Evolutionary conservation across 2,797 vertebrate species (phyloP), one percentile per base, ranked within the genome.

Genomic region (Denticeps clupeoides): DNA sequence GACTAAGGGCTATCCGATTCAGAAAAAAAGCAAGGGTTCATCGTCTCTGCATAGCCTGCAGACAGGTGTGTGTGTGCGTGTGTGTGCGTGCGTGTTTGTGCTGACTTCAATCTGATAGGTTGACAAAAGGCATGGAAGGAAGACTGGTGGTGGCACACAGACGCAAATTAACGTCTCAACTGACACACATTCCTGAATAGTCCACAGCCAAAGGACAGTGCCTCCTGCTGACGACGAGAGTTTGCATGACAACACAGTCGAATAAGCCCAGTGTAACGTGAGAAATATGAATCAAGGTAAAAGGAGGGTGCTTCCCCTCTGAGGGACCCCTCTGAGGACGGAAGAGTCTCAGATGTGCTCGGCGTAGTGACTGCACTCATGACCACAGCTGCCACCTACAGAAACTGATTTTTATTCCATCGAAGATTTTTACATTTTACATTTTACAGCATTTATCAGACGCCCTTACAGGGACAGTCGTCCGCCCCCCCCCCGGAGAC

Each of bases 21-120:
- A 74, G 68, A 74, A 76, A n/a, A n/a, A 78, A 78, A 74, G 71
- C 71, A 75, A 57, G 74, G 75, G 82, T 82, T 77, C 72, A 76
- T 79, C 77, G 81, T 73, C 58, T 79, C 77, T 81, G 74, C 78
- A 83, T 82, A 74, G 81, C 69, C 74, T 61, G 42, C 43, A 81
- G 80, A 82, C 81, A 83, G 81, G 74, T 81, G 79, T 73, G 68
- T 74, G 78, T n/a, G n/a, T n/a, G n/a, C n/a, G n/a, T n/a, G n/a
- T n/a, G n/a, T n/a, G n/a, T n/a, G n/a, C n/a, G n/a, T n/a, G n/a
- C n/a, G n/a, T n/a, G n/a, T 73, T 69, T 62, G 70, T 79, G 75
- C 62, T 69, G 65, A 68, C 62, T 55, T 51, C 75, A 79, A 78
- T 79, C 81, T 82, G 80, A 82, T 79, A 68, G 75, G 60, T 73